phyloP scores from a whole-genome alignment of 2,888 invertebrate species.

The Mechanitis mazaeus region DNA sequence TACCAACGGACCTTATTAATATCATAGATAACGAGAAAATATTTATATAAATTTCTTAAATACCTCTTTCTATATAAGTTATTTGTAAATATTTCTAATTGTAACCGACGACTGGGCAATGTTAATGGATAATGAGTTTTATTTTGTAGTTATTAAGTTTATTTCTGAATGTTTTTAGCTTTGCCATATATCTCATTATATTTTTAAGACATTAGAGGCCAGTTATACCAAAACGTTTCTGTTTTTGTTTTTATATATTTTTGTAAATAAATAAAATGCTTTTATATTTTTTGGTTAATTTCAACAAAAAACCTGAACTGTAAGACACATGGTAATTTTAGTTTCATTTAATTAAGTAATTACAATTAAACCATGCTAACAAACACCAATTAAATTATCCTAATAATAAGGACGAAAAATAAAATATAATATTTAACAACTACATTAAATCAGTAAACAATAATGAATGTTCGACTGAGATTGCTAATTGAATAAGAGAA shows the following conservation, averaged over 20 bases:
- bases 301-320: no score
- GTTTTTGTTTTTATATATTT: constrained; percentile 2
- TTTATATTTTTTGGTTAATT: no score
- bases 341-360: no score
- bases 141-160: constrained; percentile 26
- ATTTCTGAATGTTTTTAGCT: neutral
- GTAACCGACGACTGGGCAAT: constrained; percentile 45
- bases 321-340: no score
- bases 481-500: no score
- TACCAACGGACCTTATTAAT: constrained; percentile 28
- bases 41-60: neutral
- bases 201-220: constrained; percentile 15
- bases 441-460: no score
- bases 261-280: no score
- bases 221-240: constrained; percentile 21
- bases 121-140: constrained; percentile 46
- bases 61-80: constrained; percentile 2
- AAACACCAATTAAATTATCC: no score
- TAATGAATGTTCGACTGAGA: no score
- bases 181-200: neutral
- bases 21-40: neutral
- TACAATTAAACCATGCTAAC: no score
- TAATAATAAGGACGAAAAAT: no score
- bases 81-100: constrained; percentile 11
- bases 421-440: no score